Conservation (phyloP, 2,797 vertebrate genomes). For the Corythornis leucogaster region DNA sequence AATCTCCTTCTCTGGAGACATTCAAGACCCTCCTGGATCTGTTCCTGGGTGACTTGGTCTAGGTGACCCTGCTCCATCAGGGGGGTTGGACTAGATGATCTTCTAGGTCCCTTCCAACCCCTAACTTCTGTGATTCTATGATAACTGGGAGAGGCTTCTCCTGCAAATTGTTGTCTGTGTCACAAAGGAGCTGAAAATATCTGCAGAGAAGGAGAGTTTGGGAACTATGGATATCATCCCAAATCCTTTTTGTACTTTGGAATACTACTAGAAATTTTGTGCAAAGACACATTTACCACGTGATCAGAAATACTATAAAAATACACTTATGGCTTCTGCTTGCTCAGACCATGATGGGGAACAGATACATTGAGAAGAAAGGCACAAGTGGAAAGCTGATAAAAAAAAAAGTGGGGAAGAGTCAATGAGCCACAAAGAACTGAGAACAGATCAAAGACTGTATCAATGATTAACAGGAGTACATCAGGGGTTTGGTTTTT, state of each 20-base stretch:
- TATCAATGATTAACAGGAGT: conserved; percentile 49
- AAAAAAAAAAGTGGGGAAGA: neutral
- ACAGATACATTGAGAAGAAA: neutral
- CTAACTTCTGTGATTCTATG: too few species aligned
- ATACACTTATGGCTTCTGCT: neutral
- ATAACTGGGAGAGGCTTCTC: neutral
- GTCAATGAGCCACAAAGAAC: conserved; percentile 7
- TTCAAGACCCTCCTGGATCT: too few species aligned
- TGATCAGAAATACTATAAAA: conserved; percentile 9
- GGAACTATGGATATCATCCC: neutral
- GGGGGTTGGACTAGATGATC: too few species aligned
- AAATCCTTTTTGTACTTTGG: neutral
- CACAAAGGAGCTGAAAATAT: neutral
- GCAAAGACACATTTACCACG: neutral
- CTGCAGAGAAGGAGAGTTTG: neutral
- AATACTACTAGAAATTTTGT: neutral
- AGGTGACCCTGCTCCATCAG: too few species aligned
- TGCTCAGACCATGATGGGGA: neutral
- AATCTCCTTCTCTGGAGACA: too few species aligned
- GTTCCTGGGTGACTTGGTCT: too few species aligned
- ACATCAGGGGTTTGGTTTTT: neutral
- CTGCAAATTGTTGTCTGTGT: neutral
- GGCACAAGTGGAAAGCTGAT: neutral
- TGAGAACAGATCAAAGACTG: conserved; percentile 10
- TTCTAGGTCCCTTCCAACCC: too few species aligned